These are phyloP conservation scores for Lepus europaeus DNA, from an alignment of 2,113 vertebrate species.

Conservation along the genomic window DNA sequence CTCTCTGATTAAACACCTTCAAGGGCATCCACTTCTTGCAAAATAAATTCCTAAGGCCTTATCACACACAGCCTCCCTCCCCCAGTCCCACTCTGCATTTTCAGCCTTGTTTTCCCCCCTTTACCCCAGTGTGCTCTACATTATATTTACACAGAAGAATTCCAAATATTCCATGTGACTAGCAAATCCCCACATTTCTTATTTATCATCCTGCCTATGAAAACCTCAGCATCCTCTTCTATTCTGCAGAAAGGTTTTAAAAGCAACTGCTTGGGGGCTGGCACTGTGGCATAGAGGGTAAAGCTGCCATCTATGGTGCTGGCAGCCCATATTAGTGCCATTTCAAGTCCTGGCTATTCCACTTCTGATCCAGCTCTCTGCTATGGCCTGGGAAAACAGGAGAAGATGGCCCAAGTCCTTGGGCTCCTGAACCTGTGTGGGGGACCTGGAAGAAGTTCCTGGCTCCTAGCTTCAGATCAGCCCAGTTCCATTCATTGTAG, in stretches of 20 bases:
- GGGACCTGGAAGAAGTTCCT: too few relatives aligned
- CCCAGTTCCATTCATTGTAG: too few relatives aligned
- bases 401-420: too few relatives aligned
- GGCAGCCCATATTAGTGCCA: too few relatives aligned
- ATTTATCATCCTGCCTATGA: neutral
- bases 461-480: too few relatives aligned
- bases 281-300: too few relatives aligned
- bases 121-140: neutral
- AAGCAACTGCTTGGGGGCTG: neutral
- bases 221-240: conserved; percentile 4
- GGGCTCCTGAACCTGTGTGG: too few relatives aligned
- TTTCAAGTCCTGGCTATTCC: too few relatives aligned
- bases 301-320: too few relatives aligned
- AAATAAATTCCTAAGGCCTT: conserved; percentile 31
- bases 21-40: neutral
- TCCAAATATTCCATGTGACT: conserved; percentile 38
- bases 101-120: neutral
- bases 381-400: too few relatives aligned
- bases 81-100: neutral
- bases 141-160: conserved; percentile 19
- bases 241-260: conserved; percentile 50
- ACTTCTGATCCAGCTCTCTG: too few relatives aligned
- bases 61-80: neutral
- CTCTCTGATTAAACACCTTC: conserved; percentile 52
- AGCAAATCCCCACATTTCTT: neutral